Percentiles rank a stretch among this genome's conserved stretches.
These are phyloP conservation scores for Phyllotreta cruciferae DNA, from an alignment of 2,888 invertebrate genomes.

Conservation along the genomic window DNA sequence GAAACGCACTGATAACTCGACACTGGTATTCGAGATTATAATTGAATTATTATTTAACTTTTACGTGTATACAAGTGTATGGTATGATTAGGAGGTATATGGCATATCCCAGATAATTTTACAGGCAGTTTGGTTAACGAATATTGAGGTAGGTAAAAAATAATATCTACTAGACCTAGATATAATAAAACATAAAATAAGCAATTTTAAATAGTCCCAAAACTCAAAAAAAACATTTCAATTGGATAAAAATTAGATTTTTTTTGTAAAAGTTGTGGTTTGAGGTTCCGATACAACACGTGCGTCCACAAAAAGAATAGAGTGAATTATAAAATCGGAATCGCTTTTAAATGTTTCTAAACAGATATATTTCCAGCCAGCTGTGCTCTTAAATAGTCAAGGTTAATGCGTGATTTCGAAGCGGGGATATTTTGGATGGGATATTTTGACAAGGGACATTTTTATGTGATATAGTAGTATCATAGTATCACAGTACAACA, in stretches of 20 bases:
- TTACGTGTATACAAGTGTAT: too few species aligned
- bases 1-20: background rate
- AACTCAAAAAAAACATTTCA: slow-evolving; percentile 13
- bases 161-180: too few species aligned
- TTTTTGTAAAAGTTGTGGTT: slow-evolving; percentile 19
- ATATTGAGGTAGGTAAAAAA: too few species aligned
- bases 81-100: too few species aligned
- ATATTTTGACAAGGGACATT: too few species aligned
- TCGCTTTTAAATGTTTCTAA: slow-evolving; percentile 25
- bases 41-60: too few species aligned
- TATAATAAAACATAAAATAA: too few species aligned
- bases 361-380: slow-evolving; percentile 32
- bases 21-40: too few species aligned
- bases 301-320: slow-evolving; percentile 20
- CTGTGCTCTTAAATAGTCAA: slow-evolving; percentile 36
- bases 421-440: slow-evolving; percentile 22
- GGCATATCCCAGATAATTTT: too few species aligned
- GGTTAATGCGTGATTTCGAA: slow-evolving; percentile 25
- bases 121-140: too few species aligned
- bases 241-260: slow-evolving; percentile 17
- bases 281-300: slow-evolving; percentile 24
- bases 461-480: too few species aligned
- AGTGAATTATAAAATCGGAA: slow-evolving; percentile 24
- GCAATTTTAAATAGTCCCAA: background rate
- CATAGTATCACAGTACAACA: too few species aligned